Evolutionary conservation across 2,797 vertebrate species (phyloP), one percentile per base, ranked within the genome.

Genomic region (Balearica regulorum): DNA sequence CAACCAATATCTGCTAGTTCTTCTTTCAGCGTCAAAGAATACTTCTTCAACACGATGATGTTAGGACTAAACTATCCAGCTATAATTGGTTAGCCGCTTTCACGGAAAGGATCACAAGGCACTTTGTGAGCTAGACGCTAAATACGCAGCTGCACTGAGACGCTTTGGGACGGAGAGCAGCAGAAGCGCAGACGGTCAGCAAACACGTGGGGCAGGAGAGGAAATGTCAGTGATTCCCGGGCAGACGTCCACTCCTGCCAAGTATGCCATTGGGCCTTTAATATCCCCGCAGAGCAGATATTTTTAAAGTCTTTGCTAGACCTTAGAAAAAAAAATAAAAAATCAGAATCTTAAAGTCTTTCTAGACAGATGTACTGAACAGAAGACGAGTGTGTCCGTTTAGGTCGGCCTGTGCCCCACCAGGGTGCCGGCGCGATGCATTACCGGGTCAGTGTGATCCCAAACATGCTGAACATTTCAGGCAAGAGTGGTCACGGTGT

Each of bases 381-480:
- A 96, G 76, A 57, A 41, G 44, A 31, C 0, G 6, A 44, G 24
- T 0, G 1, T 26, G 43, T 70, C 62, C 62, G 8, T 46, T 64
- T 17, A 49, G 33, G 61, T 57, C 0, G 0, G 66, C 33, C 33
- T 65, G 41, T 61, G 58, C 66, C 58, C 51, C 65, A 24, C 4
- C 0, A 0, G 62, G 62, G 26, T 69, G 46, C 75, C 60, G 80
- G 76, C 2, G 2, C 0, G 0, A 19, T 26, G 29, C 31, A 4
- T 65, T 22, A 11, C 61, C 10, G 3, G 80, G 70, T 54, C 75
- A 75, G 53, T 0, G 4, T 71, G 68, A 51, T 39, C 83, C 72
- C 85, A 81, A 85, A 60, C 18, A 20, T 85, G 82, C 55, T 0
- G 3, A 85, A 33, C 0, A 0, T 55, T 88, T 69, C 26, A 43